Evolutionary conservation across 2,888 invertebrate genomes (phyloP), one percentile per base, ranked within the genome.

Genomic region (Drosophila cognata): DNA sequence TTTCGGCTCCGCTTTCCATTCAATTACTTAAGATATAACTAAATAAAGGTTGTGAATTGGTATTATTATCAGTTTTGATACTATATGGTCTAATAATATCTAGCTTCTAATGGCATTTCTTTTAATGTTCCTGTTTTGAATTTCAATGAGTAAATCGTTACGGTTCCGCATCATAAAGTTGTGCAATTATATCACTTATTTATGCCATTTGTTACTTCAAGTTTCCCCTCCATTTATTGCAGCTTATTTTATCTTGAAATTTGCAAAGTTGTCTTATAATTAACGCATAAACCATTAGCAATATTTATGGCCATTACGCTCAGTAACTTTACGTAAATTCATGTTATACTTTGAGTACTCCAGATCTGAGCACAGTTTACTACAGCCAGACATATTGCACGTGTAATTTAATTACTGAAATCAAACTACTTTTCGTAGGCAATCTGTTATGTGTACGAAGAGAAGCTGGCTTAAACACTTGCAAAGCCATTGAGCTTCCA

Each of bases 401-500:
- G 31, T 41, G 29, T 41, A 31, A 41, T 58, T 68, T 28, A 31
- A 59, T 62, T 62, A 58, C 62, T 35, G 43, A 13, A 51, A 18
- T 25, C n/a, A 33, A 50, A 29, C 25, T 38, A 16, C 38, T 36
- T 38, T 21, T 21, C 21, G 21, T 21, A 21, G 21, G 21, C 57
- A 71, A 67, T 56, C 38, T 33, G 57, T 21, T 38, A 28, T 31
- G 28, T 25, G 21, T 16, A 36, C 16, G 31, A 33, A 18, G 36
- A 18, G 25, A 25, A 16, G 51, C 51, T 18, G n/a, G n/a, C n/a
- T 28, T 28, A n/a, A 56, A 38, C 56, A 66, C 70, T 46, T 69
- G 28, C 53, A 33, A 48, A 38, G 43, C 46, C 56, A 29, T 35
- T 38, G 13, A 38, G 41, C 25, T 33, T 13, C 35, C 59, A 31